phyloP scores from a whole-genome alignment of 2,797 vertebrate species.

The Gouania willdenowi region DNA sequence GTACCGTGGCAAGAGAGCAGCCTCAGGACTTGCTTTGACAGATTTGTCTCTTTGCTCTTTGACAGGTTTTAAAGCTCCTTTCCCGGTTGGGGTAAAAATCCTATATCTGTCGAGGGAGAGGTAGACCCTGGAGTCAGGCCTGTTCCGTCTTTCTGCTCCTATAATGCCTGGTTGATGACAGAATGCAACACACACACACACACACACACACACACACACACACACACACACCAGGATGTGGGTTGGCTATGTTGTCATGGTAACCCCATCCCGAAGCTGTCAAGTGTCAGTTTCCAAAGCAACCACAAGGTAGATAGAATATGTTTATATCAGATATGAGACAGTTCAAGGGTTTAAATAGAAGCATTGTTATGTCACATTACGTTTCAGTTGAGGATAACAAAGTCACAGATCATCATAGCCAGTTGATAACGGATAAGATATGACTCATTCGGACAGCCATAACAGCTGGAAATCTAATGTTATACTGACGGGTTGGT shows the following conservation, averaged over 20 bases:
- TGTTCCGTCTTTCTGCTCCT: slow-evolving; percentile 38
- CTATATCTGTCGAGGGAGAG: slow-evolving; percentile 35
- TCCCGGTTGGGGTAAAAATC: slow-evolving; percentile 37
- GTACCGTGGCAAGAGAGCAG: slow-evolving; percentile 21
- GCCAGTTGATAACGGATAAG: too few relatives aligned
- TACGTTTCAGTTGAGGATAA: slow-evolving; percentile 27
- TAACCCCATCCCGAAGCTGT: slow-evolving; percentile 70
- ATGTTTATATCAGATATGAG: slow-evolving; percentile 69
- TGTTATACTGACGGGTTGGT: too few relatives aligned
- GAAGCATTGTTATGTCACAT: slow-evolving; percentile 64
- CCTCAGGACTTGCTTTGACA: slow-evolving; percentile 51
- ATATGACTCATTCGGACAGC: too few relatives aligned
- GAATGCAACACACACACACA: slow-evolving; percentile 28
- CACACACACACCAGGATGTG: slow-evolving; percentile 21
- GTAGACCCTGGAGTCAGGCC: slow-evolving; percentile 43
- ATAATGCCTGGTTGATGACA: slow-evolving; percentile 49
- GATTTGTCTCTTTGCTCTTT: slow-evolving; percentile 48
- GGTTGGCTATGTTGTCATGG: slow-evolving; percentile 64
- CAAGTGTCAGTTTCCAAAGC: slow-evolving; percentile 79
- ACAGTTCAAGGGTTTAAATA: slow-evolving; percentile 54
- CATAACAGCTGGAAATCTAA: too few relatives aligned
- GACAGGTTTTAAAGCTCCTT: slow-evolving; percentile 50
- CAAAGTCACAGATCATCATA: slow-evolving; percentile 22
- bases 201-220: background rate
- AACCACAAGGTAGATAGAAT: slow-evolving; percentile 66